A percentile compares a stretch with the other conserved stretches of the same genome.
These are phyloP conservation scores for Gasterosteus nipponicus DNA, from an alignment of 2,113 vertebrate species.

Conservation along the genomic window DNA sequence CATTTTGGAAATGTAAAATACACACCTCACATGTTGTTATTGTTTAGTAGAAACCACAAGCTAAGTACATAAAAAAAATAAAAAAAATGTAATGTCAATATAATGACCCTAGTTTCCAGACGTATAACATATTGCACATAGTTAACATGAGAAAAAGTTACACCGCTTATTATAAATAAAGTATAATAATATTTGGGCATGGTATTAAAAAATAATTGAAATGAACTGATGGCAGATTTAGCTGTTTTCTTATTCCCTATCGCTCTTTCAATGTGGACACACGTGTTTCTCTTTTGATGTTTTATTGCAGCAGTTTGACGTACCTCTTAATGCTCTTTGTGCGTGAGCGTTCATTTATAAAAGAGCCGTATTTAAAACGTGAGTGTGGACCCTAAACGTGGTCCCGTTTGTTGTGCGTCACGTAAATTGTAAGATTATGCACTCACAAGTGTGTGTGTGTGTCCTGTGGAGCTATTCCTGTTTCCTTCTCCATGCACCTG, in stretches of 20 bases:
- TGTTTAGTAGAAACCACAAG: not conserved
- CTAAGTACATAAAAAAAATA: not conserved
- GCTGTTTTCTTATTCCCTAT: not conserved
- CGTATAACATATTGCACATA: not conserved
- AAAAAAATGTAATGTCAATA: no score
- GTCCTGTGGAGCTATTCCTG: not conserved
- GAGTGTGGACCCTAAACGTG: not conserved
- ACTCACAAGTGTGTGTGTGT: not conserved
- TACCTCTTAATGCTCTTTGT: no score
- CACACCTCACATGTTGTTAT: not conserved
- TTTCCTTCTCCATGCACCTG: constrained; percentile 9
- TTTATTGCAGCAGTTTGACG: no score
- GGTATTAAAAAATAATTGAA: no score
- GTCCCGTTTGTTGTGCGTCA: not conserved
- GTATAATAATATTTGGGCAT: no score
- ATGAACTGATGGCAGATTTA: not conserved
- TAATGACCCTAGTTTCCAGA: not conserved
- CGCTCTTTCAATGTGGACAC: no score
- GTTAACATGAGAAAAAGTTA: not conserved
- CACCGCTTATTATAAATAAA: not conserved
- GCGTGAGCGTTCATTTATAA: no score
- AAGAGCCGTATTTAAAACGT: not conserved
- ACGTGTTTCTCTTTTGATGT: no score
- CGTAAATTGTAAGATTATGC: not conserved
- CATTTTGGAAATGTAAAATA: not conserved